Base-by-base conservation (phyloP, 2,113 vertebrate genomes). In the human (Homo sapiens) region DNA sequence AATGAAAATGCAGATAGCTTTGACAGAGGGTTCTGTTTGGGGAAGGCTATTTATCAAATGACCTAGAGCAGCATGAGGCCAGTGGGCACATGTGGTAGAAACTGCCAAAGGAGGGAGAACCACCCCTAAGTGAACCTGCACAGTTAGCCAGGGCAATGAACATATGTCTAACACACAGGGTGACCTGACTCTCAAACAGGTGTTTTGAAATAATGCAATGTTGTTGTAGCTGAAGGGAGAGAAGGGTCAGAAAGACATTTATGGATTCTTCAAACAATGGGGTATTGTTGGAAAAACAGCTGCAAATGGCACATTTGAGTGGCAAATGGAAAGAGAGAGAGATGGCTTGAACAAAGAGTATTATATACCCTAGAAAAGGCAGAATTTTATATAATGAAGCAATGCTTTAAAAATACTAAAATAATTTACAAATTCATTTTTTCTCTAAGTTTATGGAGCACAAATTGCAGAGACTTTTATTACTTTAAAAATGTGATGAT, bases 201-300 rank as follows among this genome's bases (percentile, higher is more conserved):
- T 92, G 79, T 82, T 96, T 83, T 73, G 48, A 27, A 96, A 89
- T 88, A 97, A 68, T 61, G 64, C 35, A 76, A 83, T 64, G 84
- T 2, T 95, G 57, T 48, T 93, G 70, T 48, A 52, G 75, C 22
- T 64, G 55, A 75, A 89, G 73, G 18, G 88, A 87, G 52, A 72
- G 25, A 57, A 45, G 83, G 68, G 43, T 93, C 81, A 96, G 68
- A 91, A 87, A 79, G 84, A 79, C 45, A 84, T 79, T 83, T 88
- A 79, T 20, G 66, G 91, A 70, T 96, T 96, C 89, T 90, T 91
- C 61, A 79, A 95, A 96, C 84, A 95, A 59, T 72, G n/a, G 13
- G 14, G 68, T n/a, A 59, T 72, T 96, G 35, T 89, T 96, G 78
- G 81, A 94, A 96, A 97, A 57, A 95, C 59, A 91, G 93, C 48